phyloP scores from a whole-genome alignment of 53 echinoderm and acorn worm genomes.

The Hippasteria phrygiana region DNA sequence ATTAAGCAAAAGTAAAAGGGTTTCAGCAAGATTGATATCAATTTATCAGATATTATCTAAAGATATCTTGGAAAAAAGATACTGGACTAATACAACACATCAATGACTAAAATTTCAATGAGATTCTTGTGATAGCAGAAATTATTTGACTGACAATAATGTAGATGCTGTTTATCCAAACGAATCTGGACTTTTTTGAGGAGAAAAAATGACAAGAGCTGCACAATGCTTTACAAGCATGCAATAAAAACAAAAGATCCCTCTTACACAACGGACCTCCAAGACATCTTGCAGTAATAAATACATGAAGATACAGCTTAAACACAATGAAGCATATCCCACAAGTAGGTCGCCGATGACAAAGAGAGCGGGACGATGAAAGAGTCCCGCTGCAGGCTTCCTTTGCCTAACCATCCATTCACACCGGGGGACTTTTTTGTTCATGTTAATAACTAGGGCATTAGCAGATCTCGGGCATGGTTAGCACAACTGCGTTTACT shows the following conservation, averaged over 20 bases:
- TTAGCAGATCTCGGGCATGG: not conserved
- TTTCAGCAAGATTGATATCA: too few relatives aligned
- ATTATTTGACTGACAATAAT: too few relatives aligned
- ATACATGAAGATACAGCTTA: not conserved
- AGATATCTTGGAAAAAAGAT: too few relatives aligned
- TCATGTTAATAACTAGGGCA: not conserved
- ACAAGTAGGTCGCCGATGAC: not conserved
- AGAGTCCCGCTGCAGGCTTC: not conserved
- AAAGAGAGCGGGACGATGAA: not conserved
- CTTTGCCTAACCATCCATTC: not conserved
- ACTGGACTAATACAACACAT: too few relatives aligned
- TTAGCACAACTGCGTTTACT: not conserved
- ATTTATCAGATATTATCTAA: too few relatives aligned
- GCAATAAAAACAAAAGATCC: not conserved
- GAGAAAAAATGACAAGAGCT: too few relatives aligned
- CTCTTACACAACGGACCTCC: not conserved
- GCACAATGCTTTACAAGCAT: not conserved
- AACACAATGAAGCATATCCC: not conserved
- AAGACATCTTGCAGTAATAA: not conserved
- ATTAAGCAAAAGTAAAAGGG: too few relatives aligned
- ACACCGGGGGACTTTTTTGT: not conserved
- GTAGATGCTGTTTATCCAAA: too few relatives aligned
- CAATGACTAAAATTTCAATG: too few relatives aligned
- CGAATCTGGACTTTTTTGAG: too few relatives aligned
- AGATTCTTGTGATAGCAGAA: too few relatives aligned